Conservation (phyloP, 2,113 vertebrate species). For the Varanus komodoensis region DNA sequence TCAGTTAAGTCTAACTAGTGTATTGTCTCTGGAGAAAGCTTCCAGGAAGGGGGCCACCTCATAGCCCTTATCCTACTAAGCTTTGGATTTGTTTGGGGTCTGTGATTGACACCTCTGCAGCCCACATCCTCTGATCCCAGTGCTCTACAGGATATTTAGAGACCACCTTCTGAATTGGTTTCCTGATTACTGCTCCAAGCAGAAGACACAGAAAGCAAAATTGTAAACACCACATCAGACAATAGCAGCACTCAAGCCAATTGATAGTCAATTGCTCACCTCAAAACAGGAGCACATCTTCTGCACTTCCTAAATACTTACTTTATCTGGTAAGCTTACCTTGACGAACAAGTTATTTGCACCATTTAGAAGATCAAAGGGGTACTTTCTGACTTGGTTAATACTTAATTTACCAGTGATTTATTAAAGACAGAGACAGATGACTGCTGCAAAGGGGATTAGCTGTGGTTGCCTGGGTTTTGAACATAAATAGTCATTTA, state of each 20-base stretch:
- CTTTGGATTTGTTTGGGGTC: neutral
- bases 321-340: constrained; percentile 38
- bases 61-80: neutral
- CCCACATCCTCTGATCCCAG: neutral
- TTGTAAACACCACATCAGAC: neutral
- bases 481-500: constrained; percentile 59
- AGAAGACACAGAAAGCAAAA: neutral
- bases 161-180: neutral
- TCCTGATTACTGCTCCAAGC: too few species aligned
- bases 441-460: constrained; percentile 65
- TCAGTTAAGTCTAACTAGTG: too few species aligned
- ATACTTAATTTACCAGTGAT: constrained; percentile 67
- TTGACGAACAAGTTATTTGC: constrained; percentile 41
- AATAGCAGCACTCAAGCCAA: neutral
- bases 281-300: neutral
- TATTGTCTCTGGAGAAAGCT: too few species aligned
- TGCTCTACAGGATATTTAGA: neutral
- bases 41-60: too few species aligned
- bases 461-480: constrained; percentile 64
- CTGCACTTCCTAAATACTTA: neutral
- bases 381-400: constrained; percentile 53
- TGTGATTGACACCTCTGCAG: neutral
- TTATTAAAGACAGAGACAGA: constrained; percentile 61
- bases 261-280: neutral
- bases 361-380: constrained; percentile 65